These are phyloP conservation scores for Eilema caniola DNA, from an alignment of 2,888 invertebrate species.

Conservation along the genomic window DNA sequence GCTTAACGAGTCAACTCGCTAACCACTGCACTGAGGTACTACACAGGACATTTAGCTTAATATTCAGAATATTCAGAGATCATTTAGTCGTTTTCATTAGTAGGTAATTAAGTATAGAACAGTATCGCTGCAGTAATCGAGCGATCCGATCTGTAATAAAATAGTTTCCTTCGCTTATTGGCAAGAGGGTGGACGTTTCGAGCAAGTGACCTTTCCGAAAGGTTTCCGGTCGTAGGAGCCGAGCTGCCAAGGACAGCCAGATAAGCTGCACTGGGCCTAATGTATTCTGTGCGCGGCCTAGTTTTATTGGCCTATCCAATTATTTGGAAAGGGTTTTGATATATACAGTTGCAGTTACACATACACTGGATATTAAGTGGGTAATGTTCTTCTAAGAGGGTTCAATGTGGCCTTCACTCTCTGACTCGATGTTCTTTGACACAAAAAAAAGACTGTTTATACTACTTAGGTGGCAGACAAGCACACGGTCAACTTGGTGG, in stretches of 20 bases:
- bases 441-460: too few relatives aligned
- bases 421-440: too few relatives aligned
- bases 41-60: too few relatives aligned
- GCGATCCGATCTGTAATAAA: background rate
- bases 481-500: too few relatives aligned
- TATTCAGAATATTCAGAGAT: too few relatives aligned
- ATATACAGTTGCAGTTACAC: background rate
- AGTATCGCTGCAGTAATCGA: background rate
- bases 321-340: background rate
- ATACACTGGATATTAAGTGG: too few relatives aligned
- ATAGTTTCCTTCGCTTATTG: background rate
- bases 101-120: too few relatives aligned
- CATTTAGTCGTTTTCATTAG: too few relatives aligned
- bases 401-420: too few relatives aligned
- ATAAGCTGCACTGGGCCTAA: background rate
- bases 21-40: too few relatives aligned
- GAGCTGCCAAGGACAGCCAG: slow-evolving; percentile 3
- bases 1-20: too few relatives aligned
- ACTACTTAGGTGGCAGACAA: too few relatives aligned
- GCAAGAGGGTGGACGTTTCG: background rate
- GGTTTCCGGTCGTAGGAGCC: background rate
- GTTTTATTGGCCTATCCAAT: background rate
- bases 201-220: slow-evolving; percentile 22
- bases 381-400: background rate
- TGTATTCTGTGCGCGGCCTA: background rate